Evolutionary conservation across 2,797 vertebrate species (phyloP), one percentile per base, ranked within the genome.

Genomic region (Myotis findleyi): DNA sequence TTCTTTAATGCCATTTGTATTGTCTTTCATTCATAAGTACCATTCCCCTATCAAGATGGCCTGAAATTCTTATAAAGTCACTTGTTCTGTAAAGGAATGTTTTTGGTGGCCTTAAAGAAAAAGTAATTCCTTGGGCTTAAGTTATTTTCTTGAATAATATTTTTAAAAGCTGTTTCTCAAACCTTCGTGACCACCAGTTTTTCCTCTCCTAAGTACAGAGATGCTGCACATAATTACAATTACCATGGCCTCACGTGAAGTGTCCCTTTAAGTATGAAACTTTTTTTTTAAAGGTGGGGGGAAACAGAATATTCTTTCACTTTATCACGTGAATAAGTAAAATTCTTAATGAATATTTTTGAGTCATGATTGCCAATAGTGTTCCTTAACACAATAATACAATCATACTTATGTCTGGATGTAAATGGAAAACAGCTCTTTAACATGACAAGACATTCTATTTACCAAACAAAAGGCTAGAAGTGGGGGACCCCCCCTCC

Each of bases 21-120:
- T n/a, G 10, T 91, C 33, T 75, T 69, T 88, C 59, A 7, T 83
- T 96, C 47, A 3, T 69, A 94, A 95, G 36, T 75, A 91, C 16
- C 36, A 89, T 41, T 73, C 83, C 66, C 18, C 57, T 21, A 89
- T 14, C 71, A 84, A 80, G 27, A 72, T 53, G 18, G 33, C n/a
- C n/a, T 92, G 84, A 75, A 90, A 92, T 51, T 90, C n/a, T 76
- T 69, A 71, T 72, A 93, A 91, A 81, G 36, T 30, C n/a, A 87
- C 25, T 10, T 93, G 36, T 57, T 91, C 41, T 82, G 17, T 79
- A 25, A 81, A 80, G 18, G 41, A 20, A 73, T 68, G 21, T 23
- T 92, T 95, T 62, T 38, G 38, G 36, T 72, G 11, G 12, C 59
- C 51, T 84, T 88, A 73, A 77, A 55, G 44, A 68, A 53, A 72